phyloP scores from a whole-genome alignment of 30 jellyfish, hydroid and myxozoan genomes.

The Turritopsis dohrnii region DNA sequence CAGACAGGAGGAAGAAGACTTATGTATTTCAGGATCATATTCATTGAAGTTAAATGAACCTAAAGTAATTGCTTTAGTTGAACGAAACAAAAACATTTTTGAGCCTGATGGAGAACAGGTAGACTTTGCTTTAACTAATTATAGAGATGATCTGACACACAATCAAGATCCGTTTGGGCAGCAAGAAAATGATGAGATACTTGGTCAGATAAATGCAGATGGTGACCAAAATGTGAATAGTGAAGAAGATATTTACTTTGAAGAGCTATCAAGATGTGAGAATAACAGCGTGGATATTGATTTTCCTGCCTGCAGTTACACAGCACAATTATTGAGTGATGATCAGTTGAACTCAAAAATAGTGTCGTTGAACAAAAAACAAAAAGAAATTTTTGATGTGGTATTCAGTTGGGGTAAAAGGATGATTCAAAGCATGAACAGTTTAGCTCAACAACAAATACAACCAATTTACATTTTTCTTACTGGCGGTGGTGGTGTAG shows the following conservation, averaged over 20 bases:
- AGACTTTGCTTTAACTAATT: constrained; percentile 16
- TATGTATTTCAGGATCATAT: neutral
- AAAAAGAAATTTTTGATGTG: neutral
- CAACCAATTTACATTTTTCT: neutral
- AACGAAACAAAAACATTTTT: neutral
- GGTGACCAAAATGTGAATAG: no score
- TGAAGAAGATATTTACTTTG: neutral
- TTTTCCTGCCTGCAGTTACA: no score
- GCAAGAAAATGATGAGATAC: neutral
- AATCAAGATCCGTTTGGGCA: neutral
- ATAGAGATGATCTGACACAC: neutral
- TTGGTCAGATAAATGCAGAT: neutral
- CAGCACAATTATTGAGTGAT: no score
- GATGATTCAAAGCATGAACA: neutral
- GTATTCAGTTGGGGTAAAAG: neutral
- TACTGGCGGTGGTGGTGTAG: neutral
- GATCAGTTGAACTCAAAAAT: neutral
- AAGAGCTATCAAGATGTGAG: neutral
- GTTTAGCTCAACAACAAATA: neutral
- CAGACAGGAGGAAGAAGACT: constrained; percentile 1
- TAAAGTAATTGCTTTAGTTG: neutral
- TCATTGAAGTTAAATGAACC: neutral
- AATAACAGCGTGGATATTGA: no score
- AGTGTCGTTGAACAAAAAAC: neutral
- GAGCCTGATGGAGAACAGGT: constrained; percentile 30